phyloP scores from a whole-genome alignment of 2,888 invertebrate genomes.

The Morpho achilles region DNA sequence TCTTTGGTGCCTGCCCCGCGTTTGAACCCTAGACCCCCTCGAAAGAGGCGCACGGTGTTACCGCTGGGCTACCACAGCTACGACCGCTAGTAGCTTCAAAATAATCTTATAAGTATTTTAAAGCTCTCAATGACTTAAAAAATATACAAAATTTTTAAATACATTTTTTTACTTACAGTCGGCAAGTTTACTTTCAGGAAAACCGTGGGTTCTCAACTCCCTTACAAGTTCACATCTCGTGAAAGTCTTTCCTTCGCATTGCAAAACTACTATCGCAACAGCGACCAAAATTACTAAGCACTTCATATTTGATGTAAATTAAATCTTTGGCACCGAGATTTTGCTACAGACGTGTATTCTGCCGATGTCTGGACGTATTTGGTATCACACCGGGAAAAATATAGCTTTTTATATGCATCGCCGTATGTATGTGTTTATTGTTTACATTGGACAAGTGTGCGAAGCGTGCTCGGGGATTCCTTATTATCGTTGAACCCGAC shows the following conservation, averaged over 20 bases:
- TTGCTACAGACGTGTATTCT: background rate
- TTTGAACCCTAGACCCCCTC: too few relatives aligned
- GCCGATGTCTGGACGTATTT: slow-evolving; percentile 4
- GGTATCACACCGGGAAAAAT: slow-evolving; percentile 3
- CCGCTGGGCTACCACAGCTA: too few relatives aligned
- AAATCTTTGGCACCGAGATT: background rate
- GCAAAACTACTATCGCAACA: slow-evolving; percentile 20
- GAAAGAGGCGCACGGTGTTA: too few relatives aligned
- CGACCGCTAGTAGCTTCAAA: too few relatives aligned
- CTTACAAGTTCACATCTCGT: slow-evolving; percentile 45
- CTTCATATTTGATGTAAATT: slow-evolving; percentile 21
- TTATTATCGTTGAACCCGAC: slow-evolving; percentile 9
- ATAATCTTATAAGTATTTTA: too few relatives aligned
- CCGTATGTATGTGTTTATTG: background rate
- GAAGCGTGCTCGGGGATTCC: slow-evolving; percentile 14
- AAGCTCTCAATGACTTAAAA: too few relatives aligned
- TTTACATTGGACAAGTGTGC: background rate
- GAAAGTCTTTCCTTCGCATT: slow-evolving; percentile 37
- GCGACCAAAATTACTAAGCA: slow-evolving; percentile 15
- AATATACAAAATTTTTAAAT: too few relatives aligned
- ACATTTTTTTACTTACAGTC: slow-evolving; percentile 42
- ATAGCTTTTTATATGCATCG: slow-evolving; percentile 9
- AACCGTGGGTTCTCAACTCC: slow-evolving; percentile 46
- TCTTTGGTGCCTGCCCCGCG: too few relatives aligned
- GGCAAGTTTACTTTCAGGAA: slow-evolving; percentile 46